Percentiles rank a stretch among this genome's conserved stretches.
Evolutionary conservation across 2,797 vertebrate genomes (phyloP).

Genomic region (Dallia pectoralis): DNA sequence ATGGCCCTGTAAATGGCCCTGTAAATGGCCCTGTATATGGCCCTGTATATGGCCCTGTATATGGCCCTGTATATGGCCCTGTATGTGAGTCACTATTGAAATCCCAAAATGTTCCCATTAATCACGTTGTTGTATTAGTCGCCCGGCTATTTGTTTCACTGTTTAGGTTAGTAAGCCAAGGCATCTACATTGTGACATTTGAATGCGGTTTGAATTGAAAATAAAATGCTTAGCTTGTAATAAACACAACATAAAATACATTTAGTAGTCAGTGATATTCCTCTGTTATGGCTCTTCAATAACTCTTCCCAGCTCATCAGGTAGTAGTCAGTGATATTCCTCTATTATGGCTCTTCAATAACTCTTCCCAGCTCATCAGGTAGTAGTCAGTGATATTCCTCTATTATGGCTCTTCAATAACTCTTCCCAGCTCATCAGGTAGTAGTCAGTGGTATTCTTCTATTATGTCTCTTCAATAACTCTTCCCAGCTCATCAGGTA

Average conservation of each 20-base stretch:
- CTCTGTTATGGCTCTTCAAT: background rate
- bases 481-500: constrained; percentile 17
- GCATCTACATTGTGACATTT: constrained; percentile 47
- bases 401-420: background rate
- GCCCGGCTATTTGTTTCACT: background rate
- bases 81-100: too few species aligned
- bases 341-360: background rate
- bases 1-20: too few species aligned
- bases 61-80: too few species aligned
- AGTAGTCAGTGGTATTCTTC: constrained; percentile 9
- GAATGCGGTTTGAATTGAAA: constrained; percentile 58
- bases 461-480: background rate
- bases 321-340: constrained; percentile 7
- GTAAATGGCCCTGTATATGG: too few species aligned
- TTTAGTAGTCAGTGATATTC: background rate
- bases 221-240: constrained; percentile 17
- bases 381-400: constrained; percentile 7
- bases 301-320: constrained; percentile 16
- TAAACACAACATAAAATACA: constrained; percentile 18
- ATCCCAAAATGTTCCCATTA: background rate
- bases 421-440: constrained; percentile 16
- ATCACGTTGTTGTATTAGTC: background rate
- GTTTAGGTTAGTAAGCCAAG: background rate
- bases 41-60: too few species aligned
- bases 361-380: constrained; percentile 16